Evolutionary conservation across 2,888 invertebrate species (phyloP).

Genomic region (Neoscelio sp.): DNA sequence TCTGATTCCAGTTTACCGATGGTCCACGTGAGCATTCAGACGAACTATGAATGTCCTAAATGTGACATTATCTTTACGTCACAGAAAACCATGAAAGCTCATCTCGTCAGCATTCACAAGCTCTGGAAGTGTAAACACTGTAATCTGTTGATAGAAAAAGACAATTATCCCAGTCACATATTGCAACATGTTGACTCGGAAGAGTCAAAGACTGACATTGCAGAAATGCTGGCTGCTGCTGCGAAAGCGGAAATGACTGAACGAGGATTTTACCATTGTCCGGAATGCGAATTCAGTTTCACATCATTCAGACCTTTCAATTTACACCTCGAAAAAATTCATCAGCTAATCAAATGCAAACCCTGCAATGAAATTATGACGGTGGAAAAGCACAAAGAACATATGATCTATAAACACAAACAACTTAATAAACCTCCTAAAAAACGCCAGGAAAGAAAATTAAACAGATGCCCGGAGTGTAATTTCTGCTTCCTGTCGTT

Average conservation of each 20-base stretch:
- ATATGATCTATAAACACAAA: constrained; percentile 4
- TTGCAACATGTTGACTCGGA: constrained; percentile 2
- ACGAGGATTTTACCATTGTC: constrained; percentile 26
- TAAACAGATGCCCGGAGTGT: constrained; percentile 34
- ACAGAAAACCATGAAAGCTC: constrained; percentile 10
- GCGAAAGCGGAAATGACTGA: neutral
- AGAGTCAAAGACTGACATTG: neutral
- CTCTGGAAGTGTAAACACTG: constrained; percentile 31
- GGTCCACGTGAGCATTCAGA: neutral
- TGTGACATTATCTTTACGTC: constrained; percentile 24
- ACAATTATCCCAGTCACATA: neutral
- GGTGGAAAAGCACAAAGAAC: neutral
- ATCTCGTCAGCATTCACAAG: constrained; percentile 9
- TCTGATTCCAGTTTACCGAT: too few relatives aligned
- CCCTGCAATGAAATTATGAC: constrained; percentile 13
- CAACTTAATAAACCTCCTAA: too few relatives aligned
- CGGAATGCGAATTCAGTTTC: constrained; percentile 31
- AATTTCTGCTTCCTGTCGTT: constrained; percentile 26
- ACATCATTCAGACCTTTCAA: constrained; percentile 15
- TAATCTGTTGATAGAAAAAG: neutral
- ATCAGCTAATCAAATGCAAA: constrained; percentile 18
- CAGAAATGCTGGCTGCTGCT: constrained; percentile 6
- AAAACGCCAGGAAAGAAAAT: neutral
- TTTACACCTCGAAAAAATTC: constrained; percentile 15
- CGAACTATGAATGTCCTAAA: neutral